Evolutionary conservation across 1,140 invertebrate species (phyloP).

Genomic region (Micrasema minimum): DNA sequence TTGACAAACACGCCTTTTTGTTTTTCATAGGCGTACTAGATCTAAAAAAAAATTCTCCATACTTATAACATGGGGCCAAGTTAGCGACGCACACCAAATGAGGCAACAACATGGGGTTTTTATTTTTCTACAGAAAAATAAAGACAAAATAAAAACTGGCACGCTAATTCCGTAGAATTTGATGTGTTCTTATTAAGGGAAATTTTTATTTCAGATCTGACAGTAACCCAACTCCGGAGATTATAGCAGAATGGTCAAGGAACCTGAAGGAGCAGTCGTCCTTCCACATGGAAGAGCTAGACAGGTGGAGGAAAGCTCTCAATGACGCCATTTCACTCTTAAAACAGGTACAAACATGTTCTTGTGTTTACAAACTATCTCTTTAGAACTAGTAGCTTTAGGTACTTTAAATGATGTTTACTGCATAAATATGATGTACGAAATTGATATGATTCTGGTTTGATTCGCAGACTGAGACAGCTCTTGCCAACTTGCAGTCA

Average conservation of each 20-base stretch:
- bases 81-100: no score
- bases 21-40: no score
- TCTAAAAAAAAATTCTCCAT: no score
- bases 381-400: no score
- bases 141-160: no score
- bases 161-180: no score
- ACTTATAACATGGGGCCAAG: no score
- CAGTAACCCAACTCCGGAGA: constrained; percentile 66
- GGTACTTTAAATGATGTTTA: no score
- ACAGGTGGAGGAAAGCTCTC: constrained; percentile 81
- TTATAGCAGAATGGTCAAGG: constrained; percentile 80
- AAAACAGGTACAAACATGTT: constrained; percentile 68
- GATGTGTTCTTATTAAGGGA: no score
- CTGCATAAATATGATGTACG: no score
- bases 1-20: neutral
- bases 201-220: constrained; percentile 33
- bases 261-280: constrained; percentile 80
- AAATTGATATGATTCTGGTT: constrained; percentile 38
- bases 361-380: neutral
- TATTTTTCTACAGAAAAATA: no score
- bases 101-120: no score
- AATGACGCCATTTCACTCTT: constrained; percentile 72
- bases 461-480: constrained; percentile 72
- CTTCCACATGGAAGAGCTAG: constrained; percentile 79
- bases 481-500: constrained; percentile 72